These are phyloP conservation scores for Sinocyclocheilus grahami DNA, from an alignment of 2,113 vertebrate species.

Conservation along the genomic window DNA sequence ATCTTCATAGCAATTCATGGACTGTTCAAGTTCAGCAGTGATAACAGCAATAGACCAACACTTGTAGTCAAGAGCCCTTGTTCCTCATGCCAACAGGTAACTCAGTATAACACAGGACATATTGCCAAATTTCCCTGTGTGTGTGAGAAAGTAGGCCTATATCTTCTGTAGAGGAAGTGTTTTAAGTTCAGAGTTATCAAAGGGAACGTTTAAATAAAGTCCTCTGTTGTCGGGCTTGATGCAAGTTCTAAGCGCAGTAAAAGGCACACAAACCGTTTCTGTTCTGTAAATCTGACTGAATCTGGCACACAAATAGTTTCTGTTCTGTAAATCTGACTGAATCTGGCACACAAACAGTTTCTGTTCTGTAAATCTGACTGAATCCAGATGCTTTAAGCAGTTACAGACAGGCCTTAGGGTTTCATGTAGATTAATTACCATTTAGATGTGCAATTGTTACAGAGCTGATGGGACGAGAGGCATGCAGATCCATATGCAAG, in stretches of 20 bases:
- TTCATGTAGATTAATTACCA: neutral
- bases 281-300: neutral
- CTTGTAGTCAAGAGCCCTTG: neutral
- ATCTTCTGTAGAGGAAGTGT: neutral
- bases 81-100: neutral
- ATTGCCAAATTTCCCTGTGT: neutral
- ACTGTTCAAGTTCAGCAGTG: neutral
- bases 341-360: too few relatives aligned
- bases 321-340: neutral
- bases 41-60: conserved; percentile 15
- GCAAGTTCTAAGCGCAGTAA: neutral
- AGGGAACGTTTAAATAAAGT: neutral
- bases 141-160: neutral
- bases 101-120: conserved; percentile 5
- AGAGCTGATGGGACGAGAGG: too few relatives aligned
- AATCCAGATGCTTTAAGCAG: too few relatives aligned
- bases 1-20: conserved; percentile 9
- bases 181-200: neutral
- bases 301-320: neutral
- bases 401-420: neutral
- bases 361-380: too few relatives aligned
- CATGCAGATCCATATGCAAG: too few relatives aligned
- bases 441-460: too few relatives aligned
- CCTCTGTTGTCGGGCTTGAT: neutral
- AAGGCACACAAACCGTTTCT: neutral